Percentiles rank a stretch among this genome's conserved stretches.
phyloP scores from a whole-genome alignment of 2,797 vertebrate genomes.

The Gallirallus australis region DNA sequence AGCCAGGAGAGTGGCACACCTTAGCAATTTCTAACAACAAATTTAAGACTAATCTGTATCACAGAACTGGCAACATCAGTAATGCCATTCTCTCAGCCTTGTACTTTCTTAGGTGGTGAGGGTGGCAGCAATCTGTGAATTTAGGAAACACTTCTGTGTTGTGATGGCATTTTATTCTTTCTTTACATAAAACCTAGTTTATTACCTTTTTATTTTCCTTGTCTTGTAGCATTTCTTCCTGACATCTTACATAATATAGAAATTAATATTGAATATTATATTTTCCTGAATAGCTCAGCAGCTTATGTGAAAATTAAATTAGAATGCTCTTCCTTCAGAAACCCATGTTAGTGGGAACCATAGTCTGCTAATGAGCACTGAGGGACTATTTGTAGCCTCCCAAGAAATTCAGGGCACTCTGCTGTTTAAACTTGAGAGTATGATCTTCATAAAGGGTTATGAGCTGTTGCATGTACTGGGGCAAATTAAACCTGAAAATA shows the following conservation, averaged over 20 bases:
- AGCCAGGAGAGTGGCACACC: background rate
- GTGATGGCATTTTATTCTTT: background rate
- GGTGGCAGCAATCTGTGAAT: background rate
- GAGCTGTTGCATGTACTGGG: background rate
- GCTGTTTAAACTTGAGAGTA: background rate
- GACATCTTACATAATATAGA: background rate
- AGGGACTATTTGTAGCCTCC: background rate
- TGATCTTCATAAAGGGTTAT: slow-evolving; percentile 31
- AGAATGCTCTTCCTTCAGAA: background rate
- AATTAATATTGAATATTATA: background rate
- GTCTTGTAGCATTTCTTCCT: background rate
- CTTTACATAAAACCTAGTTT: background rate
- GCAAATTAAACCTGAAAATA: slow-evolving; percentile 25
- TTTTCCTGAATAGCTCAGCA: background rate
- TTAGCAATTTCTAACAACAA: background rate
- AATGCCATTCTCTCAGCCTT: background rate
- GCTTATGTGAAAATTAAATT: background rate
- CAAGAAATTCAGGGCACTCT: background rate
- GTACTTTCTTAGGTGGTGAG: background rate
- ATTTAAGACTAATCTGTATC: background rate
- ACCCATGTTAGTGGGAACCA: background rate
- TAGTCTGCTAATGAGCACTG: background rate
- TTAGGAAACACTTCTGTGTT: background rate
- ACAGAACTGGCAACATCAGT: background rate
- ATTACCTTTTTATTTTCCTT: background rate